These are phyloP conservation scores for Poecilia gillii DNA, from an alignment of 2,797 vertebrate genomes.

Conservation along the genomic window DNA sequence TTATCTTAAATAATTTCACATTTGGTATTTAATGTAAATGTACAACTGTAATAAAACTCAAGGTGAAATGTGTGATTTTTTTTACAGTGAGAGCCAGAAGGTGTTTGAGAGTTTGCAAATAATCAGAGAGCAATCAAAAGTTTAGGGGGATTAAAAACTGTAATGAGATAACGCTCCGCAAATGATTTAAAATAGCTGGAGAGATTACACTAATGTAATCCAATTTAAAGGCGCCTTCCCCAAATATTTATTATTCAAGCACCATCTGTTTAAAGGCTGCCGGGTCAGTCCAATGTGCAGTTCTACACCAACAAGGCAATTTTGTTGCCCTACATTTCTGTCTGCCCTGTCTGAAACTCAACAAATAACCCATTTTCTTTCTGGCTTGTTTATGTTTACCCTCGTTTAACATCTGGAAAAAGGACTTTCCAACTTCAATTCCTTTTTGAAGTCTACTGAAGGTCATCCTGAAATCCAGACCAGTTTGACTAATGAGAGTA, in stretches of 20 bases:
- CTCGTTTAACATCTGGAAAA: constrained; percentile 45
- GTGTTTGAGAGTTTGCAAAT: constrained; percentile 53
- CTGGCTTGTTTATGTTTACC: constrained; percentile 38
- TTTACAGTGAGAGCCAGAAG: constrained; percentile 26
- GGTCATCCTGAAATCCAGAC: constrained; percentile 23
- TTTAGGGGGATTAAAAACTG: constrained; percentile 79
- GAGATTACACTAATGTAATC: constrained; percentile 83
- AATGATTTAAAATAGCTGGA: constrained; percentile 80
- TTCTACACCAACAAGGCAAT: constrained; percentile 60
- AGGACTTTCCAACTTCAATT: constrained; percentile 29
- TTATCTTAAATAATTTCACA: neutral
- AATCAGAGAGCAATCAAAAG: constrained; percentile 78
- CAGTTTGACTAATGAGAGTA: constrained; percentile 24
- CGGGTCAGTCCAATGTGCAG: constrained; percentile 64
- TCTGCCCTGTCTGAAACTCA: constrained; percentile 44
- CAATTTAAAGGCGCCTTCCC: constrained; percentile 80
- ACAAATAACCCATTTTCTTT: constrained; percentile 38
- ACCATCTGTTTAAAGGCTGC: constrained; percentile 79
- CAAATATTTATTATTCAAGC: constrained; percentile 81
- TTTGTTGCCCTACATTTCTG: constrained; percentile 71
- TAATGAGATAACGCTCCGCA: constrained; percentile 73
- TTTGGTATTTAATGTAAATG: neutral
- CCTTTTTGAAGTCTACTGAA: neutral
- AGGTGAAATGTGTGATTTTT: neutral
- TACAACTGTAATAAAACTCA: neutral